These are phyloP conservation scores for Oreotrochilus melanogaster DNA, from an alignment of 2,113 vertebrate genomes.

Conservation along the genomic window DNA sequence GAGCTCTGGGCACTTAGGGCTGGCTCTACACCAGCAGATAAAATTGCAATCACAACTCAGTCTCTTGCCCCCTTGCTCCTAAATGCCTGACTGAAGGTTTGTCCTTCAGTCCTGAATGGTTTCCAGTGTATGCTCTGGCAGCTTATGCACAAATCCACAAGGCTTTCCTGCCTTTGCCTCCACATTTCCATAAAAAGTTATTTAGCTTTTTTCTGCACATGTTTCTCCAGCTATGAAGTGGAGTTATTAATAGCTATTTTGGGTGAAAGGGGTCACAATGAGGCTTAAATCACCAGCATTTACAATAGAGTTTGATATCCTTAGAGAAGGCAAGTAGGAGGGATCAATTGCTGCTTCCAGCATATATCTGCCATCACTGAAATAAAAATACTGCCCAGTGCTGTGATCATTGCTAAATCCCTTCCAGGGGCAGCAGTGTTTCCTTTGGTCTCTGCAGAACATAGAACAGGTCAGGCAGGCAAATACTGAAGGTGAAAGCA, in stretches of 20 bases:
- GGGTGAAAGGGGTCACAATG: background rate
- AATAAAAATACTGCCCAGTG: background rate
- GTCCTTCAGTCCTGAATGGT: background rate
- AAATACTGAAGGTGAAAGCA: background rate
- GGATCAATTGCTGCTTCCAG: background rate
- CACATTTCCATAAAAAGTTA: background rate
- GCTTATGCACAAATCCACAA: background rate
- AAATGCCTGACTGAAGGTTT: background rate
- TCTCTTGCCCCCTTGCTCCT: conserved; percentile 20
- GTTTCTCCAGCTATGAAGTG: background rate
- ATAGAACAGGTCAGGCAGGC: background rate
- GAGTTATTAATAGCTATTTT: conserved; percentile 22
- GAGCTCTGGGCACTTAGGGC: background rate
- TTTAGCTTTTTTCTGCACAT: background rate
- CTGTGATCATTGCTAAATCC: background rate
- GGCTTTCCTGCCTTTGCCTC: background rate
- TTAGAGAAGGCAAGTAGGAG: background rate
- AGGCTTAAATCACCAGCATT: conserved; percentile 7
- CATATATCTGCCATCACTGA: background rate
- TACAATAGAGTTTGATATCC: background rate
- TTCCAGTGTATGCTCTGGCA: background rate
- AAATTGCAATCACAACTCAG: background rate
- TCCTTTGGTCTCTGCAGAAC: background rate
- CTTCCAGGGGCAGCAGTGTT: background rate
- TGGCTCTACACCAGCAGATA: conserved; percentile 17